Evolutionary conservation across 2,797 vertebrate species (phyloP).

Genomic region (Dallia pectoralis): DNA sequence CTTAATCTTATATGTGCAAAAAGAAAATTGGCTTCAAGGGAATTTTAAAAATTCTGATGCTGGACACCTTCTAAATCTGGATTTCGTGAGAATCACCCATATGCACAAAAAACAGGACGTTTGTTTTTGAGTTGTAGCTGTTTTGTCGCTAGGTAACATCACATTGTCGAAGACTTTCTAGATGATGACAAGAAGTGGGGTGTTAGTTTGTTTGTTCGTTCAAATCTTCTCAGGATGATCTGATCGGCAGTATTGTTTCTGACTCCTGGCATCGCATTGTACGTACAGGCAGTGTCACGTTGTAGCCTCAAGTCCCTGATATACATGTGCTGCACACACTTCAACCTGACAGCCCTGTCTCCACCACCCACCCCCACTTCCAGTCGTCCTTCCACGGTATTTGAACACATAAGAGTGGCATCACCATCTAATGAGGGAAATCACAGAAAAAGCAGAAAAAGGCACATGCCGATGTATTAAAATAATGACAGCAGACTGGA

Average conservation of each 20-base stretch:
- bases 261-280: conserved; percentile 34
- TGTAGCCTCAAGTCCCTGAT: conserved; percentile 66
- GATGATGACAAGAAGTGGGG: conserved; percentile 59
- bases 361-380: conserved; percentile 23
- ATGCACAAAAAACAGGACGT: conserved; percentile 76
- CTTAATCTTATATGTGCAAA: too few species aligned
- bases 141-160: conserved; percentile 64
- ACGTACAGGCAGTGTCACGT: neutral
- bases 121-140: conserved; percentile 63
- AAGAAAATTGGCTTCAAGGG: too few species aligned
- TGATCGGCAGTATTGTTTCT: conserved; percentile 68
- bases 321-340: conserved; percentile 65
- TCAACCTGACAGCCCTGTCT: conserved; percentile 32
- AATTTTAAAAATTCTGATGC: too few species aligned
- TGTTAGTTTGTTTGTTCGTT: conserved; percentile 40
- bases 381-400: conserved; percentile 48
- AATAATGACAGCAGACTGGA: conserved; percentile 59
- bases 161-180: conserved; percentile 67
- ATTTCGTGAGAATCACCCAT: too few species aligned
- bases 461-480: conserved; percentile 80
- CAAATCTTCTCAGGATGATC: conserved; percentile 17
- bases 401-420: conserved; percentile 61
- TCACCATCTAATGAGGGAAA: conserved; percentile 64
- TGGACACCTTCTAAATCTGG: too few species aligned
- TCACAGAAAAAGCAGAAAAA: conserved; percentile 77